Percentiles rank a stretch among this genome's conserved stretches.
phyloP scores from a whole-genome alignment of 92 coral and sea anemone species.

The Porites cylindrica region DNA sequence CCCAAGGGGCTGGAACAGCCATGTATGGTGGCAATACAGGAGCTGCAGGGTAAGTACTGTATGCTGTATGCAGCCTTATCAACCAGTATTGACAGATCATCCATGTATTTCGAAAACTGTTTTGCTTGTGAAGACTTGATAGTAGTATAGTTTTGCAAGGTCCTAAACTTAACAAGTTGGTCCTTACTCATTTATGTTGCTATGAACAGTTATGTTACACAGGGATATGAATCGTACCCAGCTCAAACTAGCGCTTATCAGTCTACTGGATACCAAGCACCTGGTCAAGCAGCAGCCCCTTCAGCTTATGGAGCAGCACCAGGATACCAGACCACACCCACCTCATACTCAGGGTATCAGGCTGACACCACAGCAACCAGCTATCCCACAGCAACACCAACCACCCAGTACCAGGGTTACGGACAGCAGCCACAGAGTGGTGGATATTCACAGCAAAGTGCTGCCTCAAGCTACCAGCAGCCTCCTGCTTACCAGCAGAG shows the following conservation, averaged over 20 bases:
- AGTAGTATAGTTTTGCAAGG: no score
- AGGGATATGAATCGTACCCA: constrained; percentile 42
- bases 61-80: not conserved
- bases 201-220: constrained; percentile 21
- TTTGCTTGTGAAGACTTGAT: no score
- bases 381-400: constrained; percentile 4
- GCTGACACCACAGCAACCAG: constrained; percentile 12
- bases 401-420: constrained; percentile 42
- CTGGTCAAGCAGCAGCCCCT: constrained; percentile 20
- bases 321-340: constrained; percentile 30
- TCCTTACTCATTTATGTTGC: not conserved
- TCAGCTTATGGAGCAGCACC: constrained; percentile 37
- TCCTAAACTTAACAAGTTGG: not conserved
- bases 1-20: constrained; percentile 24
- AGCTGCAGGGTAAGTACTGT: constrained; percentile 17
- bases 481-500: constrained; percentile 40
- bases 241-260: constrained; percentile 44
- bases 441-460: constrained; percentile 26
- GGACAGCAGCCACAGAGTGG: constrained; percentile 38
- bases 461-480: constrained; percentile 26
- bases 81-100: no score
- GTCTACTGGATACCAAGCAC: constrained; percentile 47
- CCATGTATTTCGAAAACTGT: no score
- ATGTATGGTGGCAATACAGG: constrained; percentile 45
- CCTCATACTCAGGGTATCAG: constrained; percentile 37